A percentile compares a stretch with the other conserved stretches of the same genome.
Evolutionary conservation across 2,113 vertebrate species (phyloP).

Genomic region (Setophaga coronata): DNA sequence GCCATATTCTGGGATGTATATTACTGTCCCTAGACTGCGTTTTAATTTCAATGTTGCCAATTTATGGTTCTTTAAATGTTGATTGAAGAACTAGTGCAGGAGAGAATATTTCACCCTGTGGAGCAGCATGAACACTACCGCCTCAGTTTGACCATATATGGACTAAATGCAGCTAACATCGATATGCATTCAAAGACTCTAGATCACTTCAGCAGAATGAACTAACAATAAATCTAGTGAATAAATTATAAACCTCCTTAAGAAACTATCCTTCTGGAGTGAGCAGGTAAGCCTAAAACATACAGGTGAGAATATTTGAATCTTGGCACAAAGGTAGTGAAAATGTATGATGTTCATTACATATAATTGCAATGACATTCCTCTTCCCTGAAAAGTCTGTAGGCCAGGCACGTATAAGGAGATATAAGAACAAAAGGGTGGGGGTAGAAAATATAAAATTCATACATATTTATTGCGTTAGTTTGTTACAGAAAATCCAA

Average conservation of each 20-base stretch:
- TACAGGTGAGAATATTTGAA: background rate
- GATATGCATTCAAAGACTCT: background rate
- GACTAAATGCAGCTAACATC: background rate
- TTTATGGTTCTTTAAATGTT: slow-evolving; percentile 13
- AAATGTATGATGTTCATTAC: background rate
- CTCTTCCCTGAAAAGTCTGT: background rate
- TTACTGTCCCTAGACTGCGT: background rate
- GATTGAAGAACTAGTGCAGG: background rate
- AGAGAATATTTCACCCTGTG: background rate
- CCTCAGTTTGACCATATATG: background rate
- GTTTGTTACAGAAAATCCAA: accelerated
- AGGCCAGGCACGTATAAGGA: background rate
- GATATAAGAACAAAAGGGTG: background rate
- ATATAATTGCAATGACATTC: background rate
- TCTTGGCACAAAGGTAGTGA: background rate
- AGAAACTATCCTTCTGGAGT: background rate
- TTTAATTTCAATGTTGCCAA: background rate
- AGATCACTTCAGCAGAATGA: background rate
- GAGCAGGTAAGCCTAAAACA: background rate
- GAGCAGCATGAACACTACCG: background rate
- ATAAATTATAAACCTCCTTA: background rate
- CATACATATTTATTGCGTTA: background rate
- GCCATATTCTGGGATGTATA: background rate
- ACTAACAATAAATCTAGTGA: background rate
- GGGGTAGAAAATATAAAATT: background rate